A percentile compares a stretch with the other conserved stretches of the same genome.
These are phyloP conservation scores for Callospermophilus lateralis DNA, from an alignment of 2,113 vertebrate species.

Conservation along the genomic window DNA sequence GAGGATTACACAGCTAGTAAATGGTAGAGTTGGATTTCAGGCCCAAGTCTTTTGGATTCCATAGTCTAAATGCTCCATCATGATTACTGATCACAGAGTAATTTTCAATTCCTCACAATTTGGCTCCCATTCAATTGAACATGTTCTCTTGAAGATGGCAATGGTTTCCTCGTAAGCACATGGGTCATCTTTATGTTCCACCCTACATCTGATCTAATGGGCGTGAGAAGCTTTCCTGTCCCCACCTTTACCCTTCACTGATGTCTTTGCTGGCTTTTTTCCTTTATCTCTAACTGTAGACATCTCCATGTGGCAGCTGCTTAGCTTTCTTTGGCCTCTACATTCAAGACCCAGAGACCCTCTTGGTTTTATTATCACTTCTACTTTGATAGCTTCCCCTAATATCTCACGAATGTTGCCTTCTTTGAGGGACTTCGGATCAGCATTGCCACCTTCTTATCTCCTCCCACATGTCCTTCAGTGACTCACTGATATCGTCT, in stretches of 20 bases:
- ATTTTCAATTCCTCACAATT: no score
- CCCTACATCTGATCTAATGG: neutral
- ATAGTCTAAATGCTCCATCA: neutral
- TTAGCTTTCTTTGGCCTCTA: neutral
- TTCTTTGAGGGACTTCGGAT: neutral
- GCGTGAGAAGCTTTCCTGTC: neutral
- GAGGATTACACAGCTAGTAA: no score
- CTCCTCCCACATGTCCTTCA: neutral
- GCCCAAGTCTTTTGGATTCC: neutral
- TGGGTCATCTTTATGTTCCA: neutral
- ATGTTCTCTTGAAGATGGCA: neutral
- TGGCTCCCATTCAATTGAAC: neutral
- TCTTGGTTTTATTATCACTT: neutral
- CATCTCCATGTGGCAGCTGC: no score
- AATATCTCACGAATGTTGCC: rapidly evolving
- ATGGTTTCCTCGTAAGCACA: neutral
- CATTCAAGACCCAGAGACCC: neutral
- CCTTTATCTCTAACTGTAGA: neutral
- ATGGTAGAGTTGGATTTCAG: no score
- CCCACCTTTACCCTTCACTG: neutral
- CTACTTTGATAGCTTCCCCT: neutral
- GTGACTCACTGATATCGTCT: neutral
- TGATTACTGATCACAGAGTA: neutral
- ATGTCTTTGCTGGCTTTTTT: neutral
- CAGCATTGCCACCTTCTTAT: neutral